phyloP scores from a whole-genome alignment of 2,888 invertebrate genomes.

The Abrostola triplasia region DNA sequence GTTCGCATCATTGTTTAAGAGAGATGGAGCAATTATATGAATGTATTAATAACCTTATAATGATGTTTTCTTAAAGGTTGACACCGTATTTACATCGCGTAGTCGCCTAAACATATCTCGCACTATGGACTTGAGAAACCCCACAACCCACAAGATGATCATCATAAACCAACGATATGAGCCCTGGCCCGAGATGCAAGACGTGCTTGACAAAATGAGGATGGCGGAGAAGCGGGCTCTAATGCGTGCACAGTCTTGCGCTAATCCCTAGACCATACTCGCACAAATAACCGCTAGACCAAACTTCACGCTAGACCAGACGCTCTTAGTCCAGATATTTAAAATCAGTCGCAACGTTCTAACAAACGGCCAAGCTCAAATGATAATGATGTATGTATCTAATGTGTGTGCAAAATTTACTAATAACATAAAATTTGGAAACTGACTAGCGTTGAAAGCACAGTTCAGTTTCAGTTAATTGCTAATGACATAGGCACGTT shows the following conservation, averaged over 20 bases:
- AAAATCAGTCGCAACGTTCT: not conserved
- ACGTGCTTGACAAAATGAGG: constrained; percentile 76
- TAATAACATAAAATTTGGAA: constrained; percentile 8
- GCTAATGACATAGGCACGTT: not conserved
- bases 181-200: constrained; percentile 77
- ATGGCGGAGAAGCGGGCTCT: constrained; percentile 69
- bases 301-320: not conserved
- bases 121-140: constrained; percentile 79
- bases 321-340: not conserved
- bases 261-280: constrained; percentile 29
- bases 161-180: constrained; percentile 77
- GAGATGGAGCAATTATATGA: too few species aligned
- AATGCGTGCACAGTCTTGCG: constrained; percentile 66
- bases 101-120: constrained; percentile 72
- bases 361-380: not conserved
- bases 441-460: not conserved
- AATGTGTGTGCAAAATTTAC: constrained; percentile 4
- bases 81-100: constrained; percentile 69
- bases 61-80: constrained; percentile 67
- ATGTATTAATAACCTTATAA: not conserved
- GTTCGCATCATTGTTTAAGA: too few species aligned
- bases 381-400: not conserved
- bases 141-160: constrained; percentile 72
- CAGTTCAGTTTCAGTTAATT: not conserved
- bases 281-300: not conserved